Conservation (phyloP, 2,113 vertebrate species). For the Eulacestoma nigropectus region DNA sequence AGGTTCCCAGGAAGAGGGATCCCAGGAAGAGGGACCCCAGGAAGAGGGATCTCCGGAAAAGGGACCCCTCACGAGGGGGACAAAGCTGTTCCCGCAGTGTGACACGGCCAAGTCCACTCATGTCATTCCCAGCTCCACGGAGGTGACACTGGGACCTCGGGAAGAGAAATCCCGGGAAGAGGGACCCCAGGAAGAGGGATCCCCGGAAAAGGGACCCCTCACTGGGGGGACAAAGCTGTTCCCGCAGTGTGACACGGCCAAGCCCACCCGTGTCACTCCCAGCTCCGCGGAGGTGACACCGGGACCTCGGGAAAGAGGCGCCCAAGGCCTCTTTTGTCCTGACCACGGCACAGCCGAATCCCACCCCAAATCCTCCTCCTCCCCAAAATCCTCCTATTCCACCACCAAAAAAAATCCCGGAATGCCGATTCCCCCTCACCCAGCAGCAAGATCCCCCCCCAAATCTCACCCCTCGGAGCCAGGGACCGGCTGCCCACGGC, state of each 20-base stretch:
- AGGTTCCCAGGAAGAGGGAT: background rate
- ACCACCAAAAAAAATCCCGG: background rate
- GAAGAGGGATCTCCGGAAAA: background rate
- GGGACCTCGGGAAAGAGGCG: background rate
- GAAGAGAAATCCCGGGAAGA: background rate
- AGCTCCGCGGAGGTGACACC: background rate
- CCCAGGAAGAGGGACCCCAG: no score
- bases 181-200: background rate
- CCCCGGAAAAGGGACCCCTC: no score
- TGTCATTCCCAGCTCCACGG: no score
- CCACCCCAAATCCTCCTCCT: background rate
- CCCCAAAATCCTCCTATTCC: fast-evolving
- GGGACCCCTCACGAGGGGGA: background rate
- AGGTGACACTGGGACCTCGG: background rate
- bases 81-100: background rate
- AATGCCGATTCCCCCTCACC: background rate
- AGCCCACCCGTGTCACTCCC: background rate
- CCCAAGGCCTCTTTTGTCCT: background rate
- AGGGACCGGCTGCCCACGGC: fast-evolving
- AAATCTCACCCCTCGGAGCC: background rate
- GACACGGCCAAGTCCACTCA: background rate
- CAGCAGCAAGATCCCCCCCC: background rate
- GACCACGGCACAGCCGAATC: background rate
- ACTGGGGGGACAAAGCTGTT: background rate
- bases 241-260: background rate